Base-by-base conservation (phyloP, 2,797 vertebrate species). In the Leptodactylus fallax region DNA sequence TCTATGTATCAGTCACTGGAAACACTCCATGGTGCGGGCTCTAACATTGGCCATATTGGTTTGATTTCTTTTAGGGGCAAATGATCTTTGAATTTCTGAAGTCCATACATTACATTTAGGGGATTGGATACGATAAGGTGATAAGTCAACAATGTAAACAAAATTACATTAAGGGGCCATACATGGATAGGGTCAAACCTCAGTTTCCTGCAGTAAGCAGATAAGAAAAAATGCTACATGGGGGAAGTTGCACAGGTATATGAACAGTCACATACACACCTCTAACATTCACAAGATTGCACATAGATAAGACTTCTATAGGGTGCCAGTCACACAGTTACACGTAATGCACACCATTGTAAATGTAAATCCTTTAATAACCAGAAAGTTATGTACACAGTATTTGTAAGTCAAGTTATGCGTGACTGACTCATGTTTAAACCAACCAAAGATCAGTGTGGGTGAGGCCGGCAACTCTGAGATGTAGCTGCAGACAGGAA, bases 341-440 rank as follows among this genome's bases (percentile, higher is more conserved):
- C 7, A 6, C 51, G 12, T 53, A 53, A 12, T 53, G 51, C 51
- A 53, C 51, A 53, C 51, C 51, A 53, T 53, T 1, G 12, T 53
- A 85, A 51, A 65, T 5, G 56, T 14, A 63, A 85, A 85, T 11
- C 83, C 58, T 85, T 63, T 85, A 85, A 85, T 77, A 77, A 11
- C 16, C 25, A 63, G 72, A 13, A 77, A 51, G 56, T 51, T 61
- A 14, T 51, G 83, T 85, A 81, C 83, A 85, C 45, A 85, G 51
- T 14, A 61, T 45, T 25, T 49, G 56, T 23, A 58, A 79, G 47
- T 25, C 69, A 9, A 51, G 55, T 45, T 45, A 17, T 19, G 53
- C 58, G 9, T 79, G 87, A 83, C 21, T 88, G 87, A 72, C 36
- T 23, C 51, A 67, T 56, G 61, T 9, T 21, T 71, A 56, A 84